Percentiles rank a stretch among this genome's conserved stretches.
Evolutionary conservation across 2,888 invertebrate species (phyloP).

Genomic region (Drosophila borealis): DNA sequence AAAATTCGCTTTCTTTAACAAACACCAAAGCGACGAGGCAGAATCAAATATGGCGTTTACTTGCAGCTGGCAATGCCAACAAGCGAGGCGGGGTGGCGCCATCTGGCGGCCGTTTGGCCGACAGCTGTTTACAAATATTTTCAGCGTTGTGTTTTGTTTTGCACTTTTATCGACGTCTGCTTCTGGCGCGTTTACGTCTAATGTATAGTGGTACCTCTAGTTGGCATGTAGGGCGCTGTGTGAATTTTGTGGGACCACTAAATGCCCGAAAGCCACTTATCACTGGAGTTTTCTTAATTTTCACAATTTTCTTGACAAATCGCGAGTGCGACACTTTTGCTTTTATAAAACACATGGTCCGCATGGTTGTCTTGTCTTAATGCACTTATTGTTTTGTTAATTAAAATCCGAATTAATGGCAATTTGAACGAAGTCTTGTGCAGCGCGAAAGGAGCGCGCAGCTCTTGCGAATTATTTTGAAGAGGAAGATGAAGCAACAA

Average conservation of each 20-base stretch:
- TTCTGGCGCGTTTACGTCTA: slow-evolving; percentile 64
- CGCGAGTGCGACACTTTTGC: slow-evolving; percentile 25
- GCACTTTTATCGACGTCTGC: slow-evolving; percentile 68
- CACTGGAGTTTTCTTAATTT: slow-evolving; percentile 70
- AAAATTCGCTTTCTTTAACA: slow-evolving; percentile 64
- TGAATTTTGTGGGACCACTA: slow-evolving; percentile 78
- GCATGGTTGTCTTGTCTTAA: slow-evolving; percentile 14
- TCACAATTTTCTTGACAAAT: slow-evolving; percentile 31
- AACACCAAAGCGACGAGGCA: slow-evolving; percentile 48
- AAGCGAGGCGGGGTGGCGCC: slow-evolving; percentile 42
- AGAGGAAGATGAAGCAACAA: slow-evolving; percentile 69
- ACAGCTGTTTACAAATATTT: slow-evolving; percentile 70
- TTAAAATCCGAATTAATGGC: slow-evolving; percentile 40
- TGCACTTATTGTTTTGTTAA: slow-evolving; percentile 12
- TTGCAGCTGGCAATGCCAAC: slow-evolving; percentile 65
- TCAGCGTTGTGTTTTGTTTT: slow-evolving; percentile 55
- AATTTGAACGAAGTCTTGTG: slow-evolving; percentile 50
- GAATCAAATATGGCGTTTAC: slow-evolving; percentile 84
- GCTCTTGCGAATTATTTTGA: slow-evolving; percentile 70
- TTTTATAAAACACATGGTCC: slow-evolving; percentile 19
- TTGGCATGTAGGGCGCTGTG: slow-evolving; percentile 62
- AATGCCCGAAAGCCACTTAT: slow-evolving; percentile 62
- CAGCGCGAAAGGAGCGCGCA: slow-evolving; percentile 68
- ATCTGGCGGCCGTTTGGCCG: slow-evolving; percentile 38
- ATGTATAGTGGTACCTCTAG: slow-evolving; percentile 75